These are phyloP conservation scores for Centropus unirufus DNA, from an alignment of 2,113 vertebrate genomes.

Conservation along the genomic window DNA sequence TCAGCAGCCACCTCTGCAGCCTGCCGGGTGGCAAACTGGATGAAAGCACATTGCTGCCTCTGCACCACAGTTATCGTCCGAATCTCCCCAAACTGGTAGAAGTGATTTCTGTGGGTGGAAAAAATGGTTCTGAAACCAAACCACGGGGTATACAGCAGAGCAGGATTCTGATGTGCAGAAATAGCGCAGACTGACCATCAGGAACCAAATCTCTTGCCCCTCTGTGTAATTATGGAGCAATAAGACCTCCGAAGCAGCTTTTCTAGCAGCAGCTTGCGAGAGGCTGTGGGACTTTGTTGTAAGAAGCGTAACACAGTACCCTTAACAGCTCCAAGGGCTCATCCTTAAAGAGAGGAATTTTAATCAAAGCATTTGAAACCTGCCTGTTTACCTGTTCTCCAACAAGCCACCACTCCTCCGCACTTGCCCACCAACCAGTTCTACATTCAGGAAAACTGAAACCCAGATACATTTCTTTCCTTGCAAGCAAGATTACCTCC, in stretches of 20 bases:
- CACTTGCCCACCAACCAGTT: neutral
- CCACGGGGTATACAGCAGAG: neutral
- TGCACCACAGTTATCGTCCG: conserved; percentile 95
- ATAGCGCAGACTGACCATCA: neutral
- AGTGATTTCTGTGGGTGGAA: conserved; percentile 85
- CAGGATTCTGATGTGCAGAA: neutral
- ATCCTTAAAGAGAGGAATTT: neutral
- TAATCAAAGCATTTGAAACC: neutral
- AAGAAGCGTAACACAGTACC: neutral
- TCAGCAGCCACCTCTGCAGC: conserved; percentile 93
- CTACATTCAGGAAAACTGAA: neutral
- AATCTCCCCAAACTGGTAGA: conserved; percentile 98
- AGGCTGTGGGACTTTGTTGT: neutral
- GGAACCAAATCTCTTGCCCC: neutral
- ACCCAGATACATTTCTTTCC: neutral
- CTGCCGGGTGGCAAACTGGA: conserved; percentile 95
- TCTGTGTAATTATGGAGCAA: neutral
- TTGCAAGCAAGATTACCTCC: neutral
- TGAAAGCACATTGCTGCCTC: conserved; percentile 97
- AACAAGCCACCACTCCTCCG: conserved; percentile 22
- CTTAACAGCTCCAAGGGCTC: neutral
- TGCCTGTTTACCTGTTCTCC: neutral
- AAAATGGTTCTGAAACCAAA: fast-evolving
- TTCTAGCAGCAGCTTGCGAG: neutral
- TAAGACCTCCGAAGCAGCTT: neutral